Base-by-base conservation (phyloP, 2,797 vertebrate species). In the Micrastur ruficollis region DNA sequence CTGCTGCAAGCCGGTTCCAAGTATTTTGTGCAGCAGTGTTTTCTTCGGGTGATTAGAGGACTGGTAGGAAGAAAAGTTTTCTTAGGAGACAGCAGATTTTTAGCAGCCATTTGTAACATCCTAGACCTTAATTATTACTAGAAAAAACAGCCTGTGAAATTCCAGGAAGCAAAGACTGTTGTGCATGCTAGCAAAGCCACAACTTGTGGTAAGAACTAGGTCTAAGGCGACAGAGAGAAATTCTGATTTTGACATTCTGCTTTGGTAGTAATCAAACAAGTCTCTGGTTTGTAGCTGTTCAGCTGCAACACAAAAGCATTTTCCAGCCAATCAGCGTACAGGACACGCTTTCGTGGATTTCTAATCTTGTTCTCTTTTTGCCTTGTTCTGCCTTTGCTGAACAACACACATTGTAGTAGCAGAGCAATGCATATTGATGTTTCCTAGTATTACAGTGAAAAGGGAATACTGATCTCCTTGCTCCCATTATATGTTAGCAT, bases 301-400 rank as follows among this genome's bases (percentile, higher is more conserved):
- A 0, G 5, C 81, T 95, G 63, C 72, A 70, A 95, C 65, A 97
- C 31, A 65, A 75, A 81, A 52, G 12, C 18, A 1, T 94, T 96
- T 97, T 81, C 73, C 75, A 90, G 76, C 94, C 89, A 95, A 89
- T 94, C 42, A 3, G 62, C 32, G 74, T 62, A 63, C 44, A 49
- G 84, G 86, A 79, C 83, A 86, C 26, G 84, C 94, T 97, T 97
- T 97, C 0, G 2, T 94, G 86, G 72, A 42, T 81, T 97, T 97
- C 93, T 96, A 97, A 88, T 95, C 70, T 97, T 88, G 62, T 91
- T 92, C 95, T 29, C 63, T 78, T 67, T 94, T 85, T 89, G n/a
- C 74, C 66, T 95, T 95, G 85, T 93, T 89, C 89, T 82, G 76
- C 93, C 95, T 95, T 96, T 96, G 85, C 78, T 95, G 93, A 97